Conservation (phyloP, 2,113 vertebrate species). For the Pollachius pollachius region DNA sequence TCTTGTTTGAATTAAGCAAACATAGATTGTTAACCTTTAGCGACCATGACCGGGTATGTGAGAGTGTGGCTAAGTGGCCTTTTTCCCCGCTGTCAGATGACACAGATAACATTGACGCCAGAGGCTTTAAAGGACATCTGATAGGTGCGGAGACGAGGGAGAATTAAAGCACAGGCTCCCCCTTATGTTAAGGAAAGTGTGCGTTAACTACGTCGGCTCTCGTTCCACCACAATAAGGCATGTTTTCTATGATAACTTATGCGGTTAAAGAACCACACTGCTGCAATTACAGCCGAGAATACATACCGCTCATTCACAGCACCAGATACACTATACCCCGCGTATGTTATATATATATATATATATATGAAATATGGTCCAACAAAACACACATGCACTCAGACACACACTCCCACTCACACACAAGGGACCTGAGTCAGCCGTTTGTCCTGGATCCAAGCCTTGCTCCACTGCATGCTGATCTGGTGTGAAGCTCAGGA, state of each 20-base stretch:
- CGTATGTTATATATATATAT: no score
- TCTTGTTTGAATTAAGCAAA: constrained; percentile 47
- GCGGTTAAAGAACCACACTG: no score
- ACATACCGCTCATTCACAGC: no score
- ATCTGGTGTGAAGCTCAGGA: constrained; percentile 20
- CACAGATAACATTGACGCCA: constrained; percentile 59
- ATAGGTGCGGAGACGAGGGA: constrained; percentile 48
- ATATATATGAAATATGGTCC: no score
- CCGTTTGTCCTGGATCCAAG: constrained; percentile 9
- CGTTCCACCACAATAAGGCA: no score
- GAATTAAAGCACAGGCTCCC: constrained; percentile 48
- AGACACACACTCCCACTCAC: constrained; percentile 9
- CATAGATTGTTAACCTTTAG: constrained; percentile 48
- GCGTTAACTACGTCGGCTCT: no score
- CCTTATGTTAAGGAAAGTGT: no score
- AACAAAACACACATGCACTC: constrained; percentile 7
- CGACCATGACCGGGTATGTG: constrained; percentile 18
- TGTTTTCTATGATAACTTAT: no score
- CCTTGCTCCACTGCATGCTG: constrained; percentile 27
- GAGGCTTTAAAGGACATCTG: constrained; percentile 48
- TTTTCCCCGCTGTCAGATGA: constrained; percentile 54
- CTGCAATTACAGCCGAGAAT: no score
- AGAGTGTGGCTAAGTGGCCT: constrained; percentile 41
- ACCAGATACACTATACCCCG: no score
- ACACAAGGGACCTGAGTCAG: constrained; percentile 20